phyloP scores from a whole-genome alignment of 2,113 vertebrate genomes.

The Nerophis lumbriciformis region DNA sequence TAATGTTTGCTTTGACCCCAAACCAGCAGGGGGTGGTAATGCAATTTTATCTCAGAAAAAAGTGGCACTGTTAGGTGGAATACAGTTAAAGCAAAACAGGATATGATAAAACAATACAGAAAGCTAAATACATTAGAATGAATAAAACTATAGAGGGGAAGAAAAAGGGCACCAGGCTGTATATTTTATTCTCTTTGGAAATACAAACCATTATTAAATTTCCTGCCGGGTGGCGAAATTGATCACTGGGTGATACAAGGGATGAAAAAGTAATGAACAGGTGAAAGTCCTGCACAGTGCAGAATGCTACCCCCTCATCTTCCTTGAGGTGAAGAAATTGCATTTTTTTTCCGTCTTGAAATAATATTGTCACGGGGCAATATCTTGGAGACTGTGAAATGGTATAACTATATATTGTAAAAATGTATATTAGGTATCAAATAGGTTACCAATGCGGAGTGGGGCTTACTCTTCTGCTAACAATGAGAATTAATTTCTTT shows the following conservation, averaged over 20 bases:
- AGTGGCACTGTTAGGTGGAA: too few relatives aligned
- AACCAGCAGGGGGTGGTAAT: too few relatives aligned
- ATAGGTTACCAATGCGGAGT: background rate
- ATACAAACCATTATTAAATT: constrained; percentile 12
- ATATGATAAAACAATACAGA: too few relatives aligned
- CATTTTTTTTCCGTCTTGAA: constrained; percentile 16
- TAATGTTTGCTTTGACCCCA: too few relatives aligned
- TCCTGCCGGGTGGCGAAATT: constrained; percentile 18
- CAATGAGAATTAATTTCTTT: constrained; percentile 14
- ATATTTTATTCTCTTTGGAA: constrained; percentile 10
- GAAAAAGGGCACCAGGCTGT: background rate
- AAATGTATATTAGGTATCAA: background rate
- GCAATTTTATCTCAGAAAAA: too few relatives aligned
- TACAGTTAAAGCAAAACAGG: too few relatives aligned
- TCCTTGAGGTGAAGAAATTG: constrained; percentile 13
- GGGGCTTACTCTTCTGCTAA: constrained; percentile 13
- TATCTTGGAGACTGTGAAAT: constrained; percentile 22
- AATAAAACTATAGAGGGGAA: too few relatives aligned
- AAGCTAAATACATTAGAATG: too few relatives aligned
- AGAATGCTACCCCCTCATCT: constrained; percentile 18
- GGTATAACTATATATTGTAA: background rate
- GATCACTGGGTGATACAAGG: constrained; percentile 6
- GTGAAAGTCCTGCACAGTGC: constrained; percentile 7
- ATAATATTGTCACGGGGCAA: constrained; percentile 20
- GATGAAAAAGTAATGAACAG: constrained; percentile 21